Evolutionary conservation across 2,888 invertebrate genomes (phyloP).

Genomic region (Tanytarsus gracilentus): DNA sequence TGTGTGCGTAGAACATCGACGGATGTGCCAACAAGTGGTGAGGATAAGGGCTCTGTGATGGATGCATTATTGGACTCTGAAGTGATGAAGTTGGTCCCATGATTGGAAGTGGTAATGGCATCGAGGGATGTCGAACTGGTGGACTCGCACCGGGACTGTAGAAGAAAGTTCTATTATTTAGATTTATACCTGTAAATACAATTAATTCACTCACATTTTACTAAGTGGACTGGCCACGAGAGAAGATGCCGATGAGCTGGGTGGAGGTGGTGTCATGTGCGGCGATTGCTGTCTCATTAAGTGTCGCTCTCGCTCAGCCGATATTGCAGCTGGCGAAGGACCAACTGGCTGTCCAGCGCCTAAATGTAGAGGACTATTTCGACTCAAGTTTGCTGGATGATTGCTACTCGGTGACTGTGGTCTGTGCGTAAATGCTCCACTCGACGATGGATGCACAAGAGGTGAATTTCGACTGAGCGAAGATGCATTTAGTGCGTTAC

Average conservation of each 20-base stretch:
- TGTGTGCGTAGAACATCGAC: constrained; percentile 62
- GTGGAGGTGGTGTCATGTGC: constrained; percentile 45
- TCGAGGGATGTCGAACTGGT: constrained; percentile 48
- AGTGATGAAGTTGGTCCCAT: constrained; percentile 41
- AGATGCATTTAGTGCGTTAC: constrained; percentile 26
- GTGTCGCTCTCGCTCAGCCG: constrained; percentile 42
- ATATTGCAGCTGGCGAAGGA: constrained; percentile 42
- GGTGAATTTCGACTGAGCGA: constrained; percentile 43
- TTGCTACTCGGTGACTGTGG: constrained; percentile 41
- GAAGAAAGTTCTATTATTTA: constrained; percentile 44
- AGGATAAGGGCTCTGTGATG: constrained; percentile 62
- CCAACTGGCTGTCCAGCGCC: constrained; percentile 43
- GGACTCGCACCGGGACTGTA: constrained; percentile 45
- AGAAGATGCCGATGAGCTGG: constrained; percentile 43
- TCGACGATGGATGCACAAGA: constrained; percentile 19
- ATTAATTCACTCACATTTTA: constrained; percentile 38
- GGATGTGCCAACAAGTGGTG: constrained; percentile 59
- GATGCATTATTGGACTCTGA: constrained; percentile 60
- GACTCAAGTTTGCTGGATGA: constrained; percentile 38
- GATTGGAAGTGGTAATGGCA: constrained; percentile 43
- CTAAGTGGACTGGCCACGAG: constrained; percentile 43
- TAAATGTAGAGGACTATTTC: constrained; percentile 44
- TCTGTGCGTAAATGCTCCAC: constrained; percentile 32
- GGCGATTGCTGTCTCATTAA: constrained; percentile 43
- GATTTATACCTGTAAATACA: constrained; percentile 45